Evolutionary conservation across 2,888 invertebrate genomes (phyloP), one percentile per base, ranked within the genome.

Genomic region (Tinea trinotella): DNA sequence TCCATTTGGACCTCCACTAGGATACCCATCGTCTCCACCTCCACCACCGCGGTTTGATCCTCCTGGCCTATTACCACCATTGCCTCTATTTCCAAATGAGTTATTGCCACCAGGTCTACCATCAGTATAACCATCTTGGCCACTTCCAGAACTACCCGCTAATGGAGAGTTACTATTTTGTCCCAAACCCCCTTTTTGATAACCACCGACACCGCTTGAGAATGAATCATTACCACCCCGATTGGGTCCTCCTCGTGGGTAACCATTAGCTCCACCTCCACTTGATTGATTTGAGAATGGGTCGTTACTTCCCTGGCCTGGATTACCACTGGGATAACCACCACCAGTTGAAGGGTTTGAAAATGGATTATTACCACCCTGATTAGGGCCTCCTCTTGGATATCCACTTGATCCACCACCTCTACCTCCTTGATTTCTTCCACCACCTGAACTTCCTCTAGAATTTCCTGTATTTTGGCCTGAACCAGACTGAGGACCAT

Each of bases 1-100:
- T 1, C 84, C 85, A 53, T 63, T 69, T 0, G 85, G 85, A 7
- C 76, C 77, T 40, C 84, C 57, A 56, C 61, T 59, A 48, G 60
- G 22, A 54, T 56, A 56, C 36, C 62, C 62, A 15, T 46, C 58
- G 9, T 46, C 44, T 19, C 55, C 55, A 52, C 54, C 54, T n/a
- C 57, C 56, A 5, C 57, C 57, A 17, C 64, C 62, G 10, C 53
- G 19, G 20, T 36, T 36, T 12, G 17, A 46, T 15, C 55, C 35
- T 49, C 54, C 20, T n/a, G 58, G 64, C 0, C 68, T 62, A 30
- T 65, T 71, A 40, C 53, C 53, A 19, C 12, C 12, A 20, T 12
- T 22, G 10, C 40, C 19, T 10, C 48, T 18, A 40, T 40, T 36
- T 5, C 34, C 44, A 13, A 24, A 44, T 7, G 13, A 19, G 22